Percentiles rank a stretch among this genome's conserved stretches.
phyloP scores from a whole-genome alignment of 1,140 invertebrate genomes.

The Hermetia illucens region DNA sequence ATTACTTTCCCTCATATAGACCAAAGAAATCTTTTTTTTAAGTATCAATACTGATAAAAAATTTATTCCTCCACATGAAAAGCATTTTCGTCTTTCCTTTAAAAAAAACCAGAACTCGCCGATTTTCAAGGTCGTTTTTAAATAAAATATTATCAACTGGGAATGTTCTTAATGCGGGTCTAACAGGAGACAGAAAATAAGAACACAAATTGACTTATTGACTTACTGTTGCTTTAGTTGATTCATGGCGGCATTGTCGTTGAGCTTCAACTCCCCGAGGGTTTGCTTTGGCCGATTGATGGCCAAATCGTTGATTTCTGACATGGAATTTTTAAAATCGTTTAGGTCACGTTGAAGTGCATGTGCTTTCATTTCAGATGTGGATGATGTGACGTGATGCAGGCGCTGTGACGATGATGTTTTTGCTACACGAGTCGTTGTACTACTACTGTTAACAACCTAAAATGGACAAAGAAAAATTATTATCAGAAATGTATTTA shows the following conservation, averaged over 20 bases:
- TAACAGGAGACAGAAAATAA: too few species aligned
- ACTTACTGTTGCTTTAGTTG: constrained; percentile 35
- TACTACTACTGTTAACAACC: constrained; percentile 31
- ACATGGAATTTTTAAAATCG: constrained; percentile 60
- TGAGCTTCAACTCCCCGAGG: constrained; percentile 26
- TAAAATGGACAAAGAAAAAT: constrained; percentile 6
- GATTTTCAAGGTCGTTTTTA: too few species aligned
- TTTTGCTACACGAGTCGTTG: constrained; percentile 39
- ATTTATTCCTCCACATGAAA: too few species aligned
- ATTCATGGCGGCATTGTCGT: constrained; percentile 35
- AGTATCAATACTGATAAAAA: too few species aligned
- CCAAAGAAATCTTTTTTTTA: too few species aligned
- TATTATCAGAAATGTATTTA: not conserved
- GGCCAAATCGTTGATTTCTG: constrained; percentile 52
- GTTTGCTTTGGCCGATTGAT: constrained; percentile 18
- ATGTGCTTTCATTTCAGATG: constrained; percentile 50
- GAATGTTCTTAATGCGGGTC: too few species aligned
- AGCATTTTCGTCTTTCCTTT: too few species aligned
- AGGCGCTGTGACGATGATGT: constrained; percentile 37
- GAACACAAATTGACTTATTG: too few species aligned
- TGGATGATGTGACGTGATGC: constrained; percentile 31
- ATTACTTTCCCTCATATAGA: too few species aligned
- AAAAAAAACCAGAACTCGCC: too few species aligned
- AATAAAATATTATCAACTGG: too few species aligned
- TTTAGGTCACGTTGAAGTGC: constrained; percentile 58